Evolutionary conservation across 2,113 vertebrate genomes (phyloP).

Genomic region (Mormyrus lacerda): DNA sequence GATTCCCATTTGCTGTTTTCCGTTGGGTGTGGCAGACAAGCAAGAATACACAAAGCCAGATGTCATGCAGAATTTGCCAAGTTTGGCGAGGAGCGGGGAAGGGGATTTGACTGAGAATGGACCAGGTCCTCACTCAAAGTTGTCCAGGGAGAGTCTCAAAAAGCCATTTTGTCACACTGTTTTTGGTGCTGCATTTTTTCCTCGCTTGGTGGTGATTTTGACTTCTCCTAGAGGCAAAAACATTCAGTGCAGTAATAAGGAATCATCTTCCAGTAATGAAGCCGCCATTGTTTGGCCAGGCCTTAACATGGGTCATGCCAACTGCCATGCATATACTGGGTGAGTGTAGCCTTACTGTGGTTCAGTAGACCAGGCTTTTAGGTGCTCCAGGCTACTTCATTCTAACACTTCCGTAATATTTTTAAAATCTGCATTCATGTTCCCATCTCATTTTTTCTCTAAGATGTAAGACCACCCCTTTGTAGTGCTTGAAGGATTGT

Average conservation of each 20-base stretch:
- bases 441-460: constrained; percentile 9
- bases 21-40: neutral
- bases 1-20: neutral
- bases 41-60: neutral
- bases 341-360: neutral
- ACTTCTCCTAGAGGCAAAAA: constrained; percentile 20
- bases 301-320: constrained; percentile 29
- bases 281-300: constrained; percentile 43
- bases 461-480: constrained; percentile 34
- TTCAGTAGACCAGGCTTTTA: neutral
- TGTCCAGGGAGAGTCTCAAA: neutral
- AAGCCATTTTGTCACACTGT: neutral
- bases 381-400: neutral
- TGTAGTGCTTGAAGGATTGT: constrained; percentile 44
- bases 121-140: neutral
- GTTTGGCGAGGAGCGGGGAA: neutral
- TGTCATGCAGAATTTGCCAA: neutral
- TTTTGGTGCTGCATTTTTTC: constrained; percentile 15
- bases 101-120: neutral
- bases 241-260: constrained; percentile 46
- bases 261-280: constrained; percentile 34
- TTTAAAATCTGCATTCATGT: constrained; percentile 32
- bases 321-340: neutral
- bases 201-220: constrained; percentile 12
- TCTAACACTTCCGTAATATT: constrained; percentile 32